Evolutionary conservation across 2,888 invertebrate genomes (phyloP), one percentile per base, ranked within the genome.

Genomic region (Ypsolopha scabrella): DNA sequence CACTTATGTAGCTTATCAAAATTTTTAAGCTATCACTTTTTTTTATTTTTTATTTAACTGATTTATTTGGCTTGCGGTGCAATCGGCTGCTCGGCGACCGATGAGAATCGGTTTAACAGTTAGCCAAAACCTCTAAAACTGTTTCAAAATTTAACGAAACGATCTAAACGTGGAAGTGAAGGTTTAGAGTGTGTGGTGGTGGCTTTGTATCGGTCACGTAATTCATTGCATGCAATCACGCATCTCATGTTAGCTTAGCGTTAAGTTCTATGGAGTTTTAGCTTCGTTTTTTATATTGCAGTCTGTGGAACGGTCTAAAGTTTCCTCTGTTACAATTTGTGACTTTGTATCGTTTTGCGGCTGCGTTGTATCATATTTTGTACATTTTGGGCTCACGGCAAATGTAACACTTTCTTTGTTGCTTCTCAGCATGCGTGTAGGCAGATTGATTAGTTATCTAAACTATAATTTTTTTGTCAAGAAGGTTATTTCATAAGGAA

Each of bases 141-240:
- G 58, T 77, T 65, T 81, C 83, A 77, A 86, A 86, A 85, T 85
- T 85, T 85, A 85, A 83, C 81, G 68, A 59, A 72, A 72, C 9
- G 9, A 43, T 72, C 54, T 69, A 66, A 72, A 73, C 65, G 76
- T 74, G 83, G 83, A 85, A 83, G 83, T 80, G 62, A 75, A 77
- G 85, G 83, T 86, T 79, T 78, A 82, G 85, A 86, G 85, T 86
- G 85, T 86, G 85, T 86, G 85, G 85, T 86, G 85, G 82, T 83
- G 83, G 83, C 82, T 83, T 81, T 73, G 76, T 69, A 72, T 67
- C 68, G 68, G 65, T 78, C 81, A 80, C 81, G 70, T 67, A 73
- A 75, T 81, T 80, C 51, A 85, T 85, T 85, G 83, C 85, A 85
- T 86, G 83, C 80, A 72, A 75, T 78, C 81, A 74, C 71, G 65